Percentiles rank a stretch among this genome's conserved stretches.
phyloP scores from a whole-genome alignment of 2,888 invertebrate genomes.

The Brenthis ino region DNA sequence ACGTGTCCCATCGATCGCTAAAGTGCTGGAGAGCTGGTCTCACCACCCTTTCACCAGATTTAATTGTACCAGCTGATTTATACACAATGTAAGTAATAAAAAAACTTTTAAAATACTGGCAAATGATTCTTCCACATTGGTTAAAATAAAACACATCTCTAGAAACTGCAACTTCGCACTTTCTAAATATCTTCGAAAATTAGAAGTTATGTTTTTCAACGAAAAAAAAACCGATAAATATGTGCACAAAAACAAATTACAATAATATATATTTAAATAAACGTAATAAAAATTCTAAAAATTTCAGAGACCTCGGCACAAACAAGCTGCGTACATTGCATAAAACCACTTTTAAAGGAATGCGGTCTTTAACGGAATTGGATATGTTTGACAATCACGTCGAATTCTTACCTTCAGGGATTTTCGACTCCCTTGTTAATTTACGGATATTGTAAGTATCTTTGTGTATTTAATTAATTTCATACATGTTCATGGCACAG shows the following conservation, averaged over 20 bases:
- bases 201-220: too few species aligned
- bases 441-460: constrained; percentile 85
- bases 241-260: too few species aligned
- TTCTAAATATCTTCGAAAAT: too few species aligned
- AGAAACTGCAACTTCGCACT: too few species aligned
- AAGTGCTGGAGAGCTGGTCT: constrained; percentile 87
- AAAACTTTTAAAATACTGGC: background rate
- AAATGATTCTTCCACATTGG: background rate
- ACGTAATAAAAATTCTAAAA: background rate
- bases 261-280: too few species aligned
- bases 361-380: constrained; percentile 84
- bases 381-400: constrained; percentile 89
- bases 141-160: too few species aligned
- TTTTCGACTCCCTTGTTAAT: constrained; percentile 85
- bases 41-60: constrained; percentile 81
- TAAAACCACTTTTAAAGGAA: constrained; percentile 85
- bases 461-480: background rate
- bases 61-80: constrained; percentile 85
- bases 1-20: constrained; percentile 83
- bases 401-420: constrained; percentile 84
- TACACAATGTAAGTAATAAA: constrained; percentile 82
- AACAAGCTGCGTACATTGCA: constrained; percentile 86
- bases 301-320: constrained; percentile 87
- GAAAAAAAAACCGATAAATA: too few species aligned
- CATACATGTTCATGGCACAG: background rate